phyloP scores from a whole-genome alignment of 2,113 vertebrate genomes.

The Micronycteris hirsuta region DNA sequence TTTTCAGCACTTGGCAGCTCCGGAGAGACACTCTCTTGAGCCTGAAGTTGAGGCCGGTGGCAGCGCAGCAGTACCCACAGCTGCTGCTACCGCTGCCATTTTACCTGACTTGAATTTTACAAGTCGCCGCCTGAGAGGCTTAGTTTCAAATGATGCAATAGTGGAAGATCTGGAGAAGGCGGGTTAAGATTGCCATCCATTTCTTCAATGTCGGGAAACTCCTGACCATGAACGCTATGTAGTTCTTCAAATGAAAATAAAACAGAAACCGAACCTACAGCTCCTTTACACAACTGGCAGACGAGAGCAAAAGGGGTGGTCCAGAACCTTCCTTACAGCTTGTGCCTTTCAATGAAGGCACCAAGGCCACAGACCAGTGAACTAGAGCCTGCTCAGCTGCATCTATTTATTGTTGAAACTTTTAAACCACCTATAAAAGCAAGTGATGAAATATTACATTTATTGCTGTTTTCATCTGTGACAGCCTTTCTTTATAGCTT shows the following conservation, averaged over 20 bases:
- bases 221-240: background rate
- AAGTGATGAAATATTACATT: background rate
- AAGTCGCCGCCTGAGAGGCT: conserved; percentile 15
- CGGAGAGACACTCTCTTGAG: background rate
- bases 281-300: background rate
- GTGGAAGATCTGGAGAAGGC: conserved; percentile 24
- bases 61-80: background rate
- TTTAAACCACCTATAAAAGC: background rate
- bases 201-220: background rate
- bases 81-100: conserved; percentile 32
- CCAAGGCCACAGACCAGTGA: background rate
- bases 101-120: conserved; percentile 48
- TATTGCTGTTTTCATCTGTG: background rate
- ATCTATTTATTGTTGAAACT: background rate
- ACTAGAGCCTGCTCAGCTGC: background rate
- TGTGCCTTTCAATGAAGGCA: background rate
- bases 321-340: background rate
- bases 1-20: background rate
- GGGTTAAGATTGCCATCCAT: background rate
- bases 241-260: background rate
- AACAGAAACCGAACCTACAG: background rate
- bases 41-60: background rate
- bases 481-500: conserved; percentile 10
- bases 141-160: conserved; percentile 54
- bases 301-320: background rate